phyloP scores from a whole-genome alignment of 2,888 invertebrate species.

The Tiliacea aurago region DNA sequence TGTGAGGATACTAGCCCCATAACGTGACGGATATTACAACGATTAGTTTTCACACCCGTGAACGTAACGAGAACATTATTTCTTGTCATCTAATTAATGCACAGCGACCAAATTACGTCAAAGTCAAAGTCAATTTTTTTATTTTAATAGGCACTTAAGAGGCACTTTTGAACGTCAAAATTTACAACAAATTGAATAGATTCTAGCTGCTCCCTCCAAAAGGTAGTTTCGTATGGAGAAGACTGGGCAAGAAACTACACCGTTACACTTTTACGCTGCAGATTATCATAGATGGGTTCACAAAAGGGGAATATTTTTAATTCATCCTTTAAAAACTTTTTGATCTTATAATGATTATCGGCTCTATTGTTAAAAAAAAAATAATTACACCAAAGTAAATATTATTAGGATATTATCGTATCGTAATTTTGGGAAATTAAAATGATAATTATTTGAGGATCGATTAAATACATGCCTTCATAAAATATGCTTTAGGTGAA shows the following conservation, averaged over 20 bases:
- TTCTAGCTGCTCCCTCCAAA: too few relatives aligned
- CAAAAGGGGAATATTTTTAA: not conserved
- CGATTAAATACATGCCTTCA: not conserved
- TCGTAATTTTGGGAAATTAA: not conserved
- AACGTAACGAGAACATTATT: constrained; percentile 7
- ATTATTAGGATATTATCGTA: not conserved
- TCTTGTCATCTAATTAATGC: constrained; percentile 1
- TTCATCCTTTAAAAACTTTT: not conserved
- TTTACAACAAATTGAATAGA: too few relatives aligned
- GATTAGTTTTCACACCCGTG: constrained; percentile 37
- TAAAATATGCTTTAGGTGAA: not conserved
- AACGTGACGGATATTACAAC: constrained; percentile 11
- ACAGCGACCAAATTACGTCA: not conserved
- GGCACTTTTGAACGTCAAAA: too few relatives aligned
- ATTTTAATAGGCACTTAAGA: too few relatives aligned
- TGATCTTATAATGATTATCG: not conserved
- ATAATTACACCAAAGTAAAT: not conserved
- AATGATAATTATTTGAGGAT: not conserved
- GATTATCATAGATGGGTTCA: not conserved
- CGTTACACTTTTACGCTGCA: too few relatives aligned
- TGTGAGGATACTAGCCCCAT: constrained; percentile 36
- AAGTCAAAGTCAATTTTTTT: too few relatives aligned
- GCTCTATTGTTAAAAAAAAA: not conserved
- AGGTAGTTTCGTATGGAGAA: too few relatives aligned
- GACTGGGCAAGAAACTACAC: too few relatives aligned